These are phyloP conservation scores for Phalacrocorax brasilianus DNA, from an alignment of 2,113 vertebrate genomes.

Conservation along the genomic window DNA sequence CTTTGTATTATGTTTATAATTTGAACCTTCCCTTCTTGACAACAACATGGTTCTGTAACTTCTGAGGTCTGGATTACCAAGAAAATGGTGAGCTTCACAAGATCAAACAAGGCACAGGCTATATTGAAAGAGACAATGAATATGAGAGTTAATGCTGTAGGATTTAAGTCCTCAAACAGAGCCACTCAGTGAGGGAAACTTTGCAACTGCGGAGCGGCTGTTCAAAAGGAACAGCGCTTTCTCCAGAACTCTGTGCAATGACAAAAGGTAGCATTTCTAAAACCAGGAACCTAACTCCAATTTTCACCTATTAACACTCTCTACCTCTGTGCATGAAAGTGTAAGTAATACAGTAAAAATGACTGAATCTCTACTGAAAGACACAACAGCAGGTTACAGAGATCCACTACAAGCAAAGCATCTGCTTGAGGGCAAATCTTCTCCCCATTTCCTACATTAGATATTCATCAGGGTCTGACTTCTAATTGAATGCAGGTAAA, in stretches of 20 bases:
- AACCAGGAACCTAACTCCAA: not conserved
- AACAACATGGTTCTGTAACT: not conserved
- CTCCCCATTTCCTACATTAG: conserved; percentile 24
- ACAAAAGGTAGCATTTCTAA: not conserved
- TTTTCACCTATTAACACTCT: not conserved
- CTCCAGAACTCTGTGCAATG: not conserved
- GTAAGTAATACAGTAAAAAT: not conserved
- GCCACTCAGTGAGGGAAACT: not conserved
- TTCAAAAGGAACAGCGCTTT: not conserved
- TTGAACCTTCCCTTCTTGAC: not conserved
- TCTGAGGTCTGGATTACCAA: not conserved
- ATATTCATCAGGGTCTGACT: conserved; percentile 49
- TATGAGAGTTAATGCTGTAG: not conserved
- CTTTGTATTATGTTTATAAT: not conserved
- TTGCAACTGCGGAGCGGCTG: not conserved
- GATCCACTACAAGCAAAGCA: not conserved
- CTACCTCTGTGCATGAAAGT: not conserved
- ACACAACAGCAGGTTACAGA: not conserved
- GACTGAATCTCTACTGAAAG: not conserved
- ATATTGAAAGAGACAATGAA: not conserved
- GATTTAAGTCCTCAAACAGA: not conserved
- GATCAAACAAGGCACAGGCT: not conserved
- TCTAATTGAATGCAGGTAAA: conserved; percentile 64
- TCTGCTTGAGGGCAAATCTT: conserved; percentile 39
- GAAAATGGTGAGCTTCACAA: not conserved